Conservation (phyloP, 2,888 invertebrate species). For the Molanna angustata region DNA sequence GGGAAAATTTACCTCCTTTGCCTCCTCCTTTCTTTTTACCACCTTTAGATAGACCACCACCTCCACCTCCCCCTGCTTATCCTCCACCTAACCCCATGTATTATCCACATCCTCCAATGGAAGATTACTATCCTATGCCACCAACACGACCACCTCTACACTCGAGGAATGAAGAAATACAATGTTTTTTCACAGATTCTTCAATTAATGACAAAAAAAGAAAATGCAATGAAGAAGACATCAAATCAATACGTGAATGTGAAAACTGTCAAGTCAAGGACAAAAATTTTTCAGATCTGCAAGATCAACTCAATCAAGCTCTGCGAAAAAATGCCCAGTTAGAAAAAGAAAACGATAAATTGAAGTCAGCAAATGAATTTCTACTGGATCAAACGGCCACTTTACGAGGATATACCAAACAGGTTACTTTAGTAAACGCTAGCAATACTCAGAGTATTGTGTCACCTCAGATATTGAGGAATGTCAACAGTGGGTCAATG, state of each 20-base stretch:
- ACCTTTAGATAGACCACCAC: neutral
- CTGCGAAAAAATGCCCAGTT: constrained; percentile 1
- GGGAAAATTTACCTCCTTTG: constrained; percentile 1
- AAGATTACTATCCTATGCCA: neutral
- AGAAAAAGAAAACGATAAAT: constrained; percentile 4
- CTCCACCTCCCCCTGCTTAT: neutral
- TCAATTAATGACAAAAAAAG: neutral
- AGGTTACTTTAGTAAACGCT: neutral
- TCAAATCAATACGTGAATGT: neutral
- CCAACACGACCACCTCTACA: neutral
- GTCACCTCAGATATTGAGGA: neutral
- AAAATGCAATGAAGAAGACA: neutral
- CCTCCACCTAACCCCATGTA: neutral
- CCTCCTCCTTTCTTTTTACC: neutral
- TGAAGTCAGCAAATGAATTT: constrained; percentile 4
- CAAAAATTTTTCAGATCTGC: neutral
- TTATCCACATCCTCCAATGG: neutral
- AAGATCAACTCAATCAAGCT: constrained; percentile 4
- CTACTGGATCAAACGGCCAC: neutral
- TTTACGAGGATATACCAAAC: constrained; percentile 1
- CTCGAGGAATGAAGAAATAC: neutral
- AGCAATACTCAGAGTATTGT: neutral
- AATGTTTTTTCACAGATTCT: neutral
- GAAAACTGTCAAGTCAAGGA: constrained; percentile 1
- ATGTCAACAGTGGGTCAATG: too few relatives aligned